These are phyloP conservation scores for Achroia grisella DNA, from an alignment of 1,140 invertebrate genomes.

Conservation along the genomic window DNA sequence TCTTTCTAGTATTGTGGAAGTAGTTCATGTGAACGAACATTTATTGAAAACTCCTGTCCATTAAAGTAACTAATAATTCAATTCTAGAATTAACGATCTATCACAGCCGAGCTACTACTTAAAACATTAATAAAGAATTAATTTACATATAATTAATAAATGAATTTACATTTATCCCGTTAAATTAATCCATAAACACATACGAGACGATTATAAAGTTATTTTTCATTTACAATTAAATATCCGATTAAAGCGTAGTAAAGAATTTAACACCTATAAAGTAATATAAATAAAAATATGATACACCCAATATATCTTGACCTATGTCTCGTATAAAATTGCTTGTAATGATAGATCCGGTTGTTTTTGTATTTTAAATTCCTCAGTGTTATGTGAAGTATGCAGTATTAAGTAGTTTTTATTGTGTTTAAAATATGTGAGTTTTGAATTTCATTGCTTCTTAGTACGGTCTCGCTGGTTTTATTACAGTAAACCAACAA, in stretches of 20 bases:
- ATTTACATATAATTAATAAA: conserved; percentile 15
- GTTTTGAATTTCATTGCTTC: conserved; percentile 1
- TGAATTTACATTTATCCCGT: conserved; percentile 12
- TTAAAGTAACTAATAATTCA: background rate
- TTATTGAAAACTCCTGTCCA: too few relatives aligned
- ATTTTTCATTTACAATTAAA: conserved; percentile 24
- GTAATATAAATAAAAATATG: conserved; percentile 4
- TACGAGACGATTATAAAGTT: conserved; percentile 18
- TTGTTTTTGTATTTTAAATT: background rate
- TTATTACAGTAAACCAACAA: conserved; percentile 2
- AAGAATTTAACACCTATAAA: conserved; percentile 17
- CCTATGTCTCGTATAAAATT: background rate
- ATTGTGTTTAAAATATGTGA: background rate
- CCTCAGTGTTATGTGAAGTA: conserved; percentile 1
- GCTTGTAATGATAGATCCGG: background rate
- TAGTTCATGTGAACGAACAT: too few relatives aligned
- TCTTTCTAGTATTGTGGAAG: too few relatives aligned
- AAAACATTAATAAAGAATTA: conserved; percentile 14
- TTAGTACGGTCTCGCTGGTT: background rate
- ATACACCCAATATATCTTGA: background rate
- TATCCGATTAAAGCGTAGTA: conserved; percentile 16
- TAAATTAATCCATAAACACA: conserved; percentile 22
- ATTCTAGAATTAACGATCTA: background rate
- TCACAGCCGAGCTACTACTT: conserved; percentile 2
- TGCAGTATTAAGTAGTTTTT: background rate